Percentiles rank a stretch among this genome's conserved stretches.
These are phyloP conservation scores for Eupithecia centaureata DNA, from an alignment of 2,888 invertebrate species.

Conservation along the genomic window DNA sequence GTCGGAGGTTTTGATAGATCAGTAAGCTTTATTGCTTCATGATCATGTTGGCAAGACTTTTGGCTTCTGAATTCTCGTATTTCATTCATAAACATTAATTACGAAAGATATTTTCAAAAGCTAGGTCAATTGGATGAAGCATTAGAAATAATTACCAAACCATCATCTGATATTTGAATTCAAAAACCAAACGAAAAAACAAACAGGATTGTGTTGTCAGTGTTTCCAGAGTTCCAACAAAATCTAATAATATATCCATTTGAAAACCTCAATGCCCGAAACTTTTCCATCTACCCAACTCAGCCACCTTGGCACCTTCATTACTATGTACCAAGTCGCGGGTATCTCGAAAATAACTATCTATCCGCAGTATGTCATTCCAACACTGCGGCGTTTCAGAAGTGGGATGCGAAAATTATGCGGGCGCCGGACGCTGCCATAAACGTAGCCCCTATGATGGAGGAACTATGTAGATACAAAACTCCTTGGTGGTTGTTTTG, in stretches of 20 bases:
- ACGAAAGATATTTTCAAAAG: too few species aligned
- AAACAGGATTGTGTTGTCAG: not conserved
- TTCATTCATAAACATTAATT: too few species aligned
- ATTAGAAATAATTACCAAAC: not conserved
- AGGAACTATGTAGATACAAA: slow-evolving; percentile 14
- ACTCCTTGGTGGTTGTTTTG: slow-evolving; percentile 9
- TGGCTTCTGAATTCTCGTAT: not conserved
- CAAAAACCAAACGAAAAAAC: too few species aligned
- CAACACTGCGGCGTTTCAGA: slow-evolving; percentile 35
- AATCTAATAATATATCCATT: slow-evolving; percentile 5
- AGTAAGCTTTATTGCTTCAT: too few species aligned
- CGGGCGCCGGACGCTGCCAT: slow-evolving; percentile 55
- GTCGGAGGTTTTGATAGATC: too few species aligned
- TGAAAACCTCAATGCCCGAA: not conserved
- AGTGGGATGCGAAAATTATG: slow-evolving; percentile 66
- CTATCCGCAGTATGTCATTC: slow-evolving; percentile 38
- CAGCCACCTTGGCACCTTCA: slow-evolving; percentile 20
- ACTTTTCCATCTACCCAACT: slow-evolving; percentile 9
- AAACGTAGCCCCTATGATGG: slow-evolving; percentile 48
- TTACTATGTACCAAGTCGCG: slow-evolving; percentile 22
- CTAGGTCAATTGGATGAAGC: not conserved
- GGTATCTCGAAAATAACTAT: slow-evolving; percentile 34
- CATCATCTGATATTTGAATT: not conserved
- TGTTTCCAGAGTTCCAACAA: not conserved
- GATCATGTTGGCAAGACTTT: not conserved